phyloP scores from a whole-genome alignment of 64 coral and sea anemone species.

The Pocillopora damicornis region DNA sequence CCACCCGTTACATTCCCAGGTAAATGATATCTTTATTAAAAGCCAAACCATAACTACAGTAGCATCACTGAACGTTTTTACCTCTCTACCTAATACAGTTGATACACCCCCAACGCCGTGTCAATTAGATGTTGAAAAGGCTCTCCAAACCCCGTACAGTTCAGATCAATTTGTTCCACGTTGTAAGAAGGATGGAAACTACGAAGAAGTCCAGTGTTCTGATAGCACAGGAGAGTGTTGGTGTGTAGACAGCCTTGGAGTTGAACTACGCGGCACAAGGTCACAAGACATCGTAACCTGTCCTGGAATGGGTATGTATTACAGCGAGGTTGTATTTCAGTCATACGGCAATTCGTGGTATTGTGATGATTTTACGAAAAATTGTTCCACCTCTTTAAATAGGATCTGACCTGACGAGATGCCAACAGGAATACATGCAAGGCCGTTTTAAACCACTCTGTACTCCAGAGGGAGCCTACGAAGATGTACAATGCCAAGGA shows the following conservation, averaged over 20 bases:
- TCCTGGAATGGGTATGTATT: slow-evolving; percentile 33
- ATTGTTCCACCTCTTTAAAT: neutral
- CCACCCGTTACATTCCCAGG: neutral
- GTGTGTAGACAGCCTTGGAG: slow-evolving; percentile 70
- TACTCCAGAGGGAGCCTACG: slow-evolving; percentile 44
- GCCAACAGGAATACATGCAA: slow-evolving; percentile 49
- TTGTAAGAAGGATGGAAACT: slow-evolving; percentile 64
- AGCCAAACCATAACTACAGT: neutral
- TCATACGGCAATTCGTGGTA: neutral
- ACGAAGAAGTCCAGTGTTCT: slow-evolving; percentile 79
- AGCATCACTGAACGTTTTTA: neutral
- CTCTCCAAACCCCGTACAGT: slow-evolving; percentile 16
- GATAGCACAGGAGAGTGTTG: slow-evolving; percentile 69
- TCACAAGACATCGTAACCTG: slow-evolving; percentile 67
- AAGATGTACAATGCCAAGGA: slow-evolving; percentile 43
- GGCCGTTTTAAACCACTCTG: slow-evolving; percentile 55
- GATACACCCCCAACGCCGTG: slow-evolving; percentile 7
- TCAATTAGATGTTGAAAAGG: slow-evolving; percentile 30
- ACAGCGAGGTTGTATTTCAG: neutral
- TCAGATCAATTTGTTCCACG: slow-evolving; percentile 57
- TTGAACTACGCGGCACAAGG: slow-evolving; percentile 65
- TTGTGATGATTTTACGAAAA: neutral
- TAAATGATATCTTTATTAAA: neutral
- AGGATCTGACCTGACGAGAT: slow-evolving; percentile 30
- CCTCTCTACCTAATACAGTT: neutral